These are phyloP conservation scores for Protaetia brevitarsis DNA, from an alignment of 1,140 invertebrate genomes.

Conservation along the genomic window DNA sequence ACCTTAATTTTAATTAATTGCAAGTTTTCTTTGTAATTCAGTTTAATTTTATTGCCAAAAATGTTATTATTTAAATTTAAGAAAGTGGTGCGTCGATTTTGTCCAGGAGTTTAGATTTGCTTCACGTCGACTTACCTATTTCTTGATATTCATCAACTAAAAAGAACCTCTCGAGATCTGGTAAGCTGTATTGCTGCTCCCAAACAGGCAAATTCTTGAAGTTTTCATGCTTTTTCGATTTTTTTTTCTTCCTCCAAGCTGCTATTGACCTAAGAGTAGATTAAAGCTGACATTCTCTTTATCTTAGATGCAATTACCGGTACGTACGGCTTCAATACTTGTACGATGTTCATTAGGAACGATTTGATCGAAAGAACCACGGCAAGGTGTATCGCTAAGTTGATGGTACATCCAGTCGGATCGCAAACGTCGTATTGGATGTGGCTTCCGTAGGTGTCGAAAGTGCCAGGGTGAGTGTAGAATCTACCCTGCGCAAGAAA, in stretches of 20 bases:
- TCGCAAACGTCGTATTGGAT: not conserved
- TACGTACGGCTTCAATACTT: not conserved
- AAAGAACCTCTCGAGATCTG: slow-evolving; percentile 27
- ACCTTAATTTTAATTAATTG: too few relatives aligned
- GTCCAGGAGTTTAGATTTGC: too few relatives aligned
- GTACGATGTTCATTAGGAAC: not conserved
- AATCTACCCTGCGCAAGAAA: slow-evolving; percentile 25
- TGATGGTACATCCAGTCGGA: not conserved
- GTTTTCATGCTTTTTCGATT: not conserved
- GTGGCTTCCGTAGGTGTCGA: not conserved
- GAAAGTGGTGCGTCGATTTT: too few relatives aligned
- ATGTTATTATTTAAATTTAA: too few relatives aligned
- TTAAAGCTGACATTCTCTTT: not conserved
- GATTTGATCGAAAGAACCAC: not conserved
- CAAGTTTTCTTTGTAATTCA: too few relatives aligned
- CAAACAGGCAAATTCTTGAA: slow-evolving; percentile 30
- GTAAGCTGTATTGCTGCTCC: slow-evolving; percentile 38
- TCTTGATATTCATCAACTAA: slow-evolving; percentile 37
- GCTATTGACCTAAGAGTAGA: not conserved
- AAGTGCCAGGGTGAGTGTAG: slow-evolving; percentile 35
- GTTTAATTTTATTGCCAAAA: not conserved
- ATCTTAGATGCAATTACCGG: not conserved
- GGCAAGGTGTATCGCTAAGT: not conserved
- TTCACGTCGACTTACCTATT: slow-evolving; percentile 32
- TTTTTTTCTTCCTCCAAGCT: not conserved